phyloP scores from a whole-genome alignment of 2,888 invertebrate species.

The Heliothis peltigera region DNA sequence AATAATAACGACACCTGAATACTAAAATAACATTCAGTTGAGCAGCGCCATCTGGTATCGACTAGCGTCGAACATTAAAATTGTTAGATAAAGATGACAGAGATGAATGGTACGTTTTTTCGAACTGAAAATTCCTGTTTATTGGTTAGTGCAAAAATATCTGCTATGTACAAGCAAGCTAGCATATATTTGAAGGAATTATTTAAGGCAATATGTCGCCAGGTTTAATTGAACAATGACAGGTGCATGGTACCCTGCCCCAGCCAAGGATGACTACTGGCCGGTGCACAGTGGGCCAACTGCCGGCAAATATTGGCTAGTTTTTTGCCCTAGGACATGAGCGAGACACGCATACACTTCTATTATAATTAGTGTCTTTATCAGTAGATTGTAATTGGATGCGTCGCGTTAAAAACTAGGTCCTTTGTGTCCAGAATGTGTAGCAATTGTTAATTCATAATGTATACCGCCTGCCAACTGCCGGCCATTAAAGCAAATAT shows the following conservation, averaged over 20 bases:
- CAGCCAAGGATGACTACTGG: constrained; percentile 85
- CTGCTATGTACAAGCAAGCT: constrained; percentile 56
- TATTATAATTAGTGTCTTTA: constrained; percentile 84
- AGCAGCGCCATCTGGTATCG: constrained; percentile 83
- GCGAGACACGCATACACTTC: constrained; percentile 69
- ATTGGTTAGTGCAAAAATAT: constrained; percentile 3
- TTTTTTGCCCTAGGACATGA: constrained; percentile 75
- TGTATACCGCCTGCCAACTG: constrained; percentile 48
- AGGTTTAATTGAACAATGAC: constrained; percentile 85
- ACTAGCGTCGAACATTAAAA: constrained; percentile 69
- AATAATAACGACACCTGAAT: constrained; percentile 43
- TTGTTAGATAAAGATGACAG: constrained; percentile 48
- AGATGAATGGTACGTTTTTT: constrained; percentile 21
- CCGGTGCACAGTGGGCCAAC: constrained; percentile 78
- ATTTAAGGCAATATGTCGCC: constrained; percentile 85
- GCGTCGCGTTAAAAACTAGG: constrained; percentile 70
- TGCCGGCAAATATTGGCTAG: constrained; percentile 77
- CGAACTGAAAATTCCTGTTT: constrained; percentile 14
- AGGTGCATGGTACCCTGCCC: constrained; percentile 80
- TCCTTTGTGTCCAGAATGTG: constrained; percentile 69
- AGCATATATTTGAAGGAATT: constrained; percentile 76
- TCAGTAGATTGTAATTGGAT: constrained; percentile 81
- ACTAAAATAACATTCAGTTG: constrained; percentile 38
- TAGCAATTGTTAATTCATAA: constrained; percentile 50
- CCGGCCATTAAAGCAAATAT: constrained; percentile 46